phyloP scores from a whole-genome alignment of 1,140 invertebrate species.

The Arctopsyche grandis region DNA sequence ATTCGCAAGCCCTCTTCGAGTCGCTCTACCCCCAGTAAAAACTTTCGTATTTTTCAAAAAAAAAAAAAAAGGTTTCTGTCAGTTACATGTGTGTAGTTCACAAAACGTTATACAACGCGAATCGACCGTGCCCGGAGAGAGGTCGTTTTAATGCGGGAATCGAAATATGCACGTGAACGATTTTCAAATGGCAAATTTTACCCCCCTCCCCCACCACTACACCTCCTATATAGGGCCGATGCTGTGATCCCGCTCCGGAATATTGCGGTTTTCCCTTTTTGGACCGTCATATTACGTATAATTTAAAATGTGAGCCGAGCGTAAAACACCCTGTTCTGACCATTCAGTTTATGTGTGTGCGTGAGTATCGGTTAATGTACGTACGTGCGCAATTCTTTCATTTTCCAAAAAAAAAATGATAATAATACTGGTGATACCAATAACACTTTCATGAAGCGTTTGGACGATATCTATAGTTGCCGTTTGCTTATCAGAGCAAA shows the following conservation, averaged over 20 bases:
- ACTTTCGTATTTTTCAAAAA: too few relatives aligned
- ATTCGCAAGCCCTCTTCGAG: too few relatives aligned
- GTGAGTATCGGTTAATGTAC: too few relatives aligned
- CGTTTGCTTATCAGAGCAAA: too few relatives aligned
- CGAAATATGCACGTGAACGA: slow-evolving; percentile 6
- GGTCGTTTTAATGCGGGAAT: slow-evolving; percentile 6
- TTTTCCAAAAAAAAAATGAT: too few relatives aligned
- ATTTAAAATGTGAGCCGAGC: background rate
- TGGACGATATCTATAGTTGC: too few relatives aligned
- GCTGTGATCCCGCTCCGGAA: background rate
- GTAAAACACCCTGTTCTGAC: background rate
- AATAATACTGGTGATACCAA: too few relatives aligned
- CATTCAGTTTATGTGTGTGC: too few relatives aligned
- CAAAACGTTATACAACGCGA: background rate
- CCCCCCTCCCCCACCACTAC: background rate
- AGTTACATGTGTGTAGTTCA: background rate
- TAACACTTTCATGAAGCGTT: too few relatives aligned
- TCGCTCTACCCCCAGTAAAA: too few relatives aligned
- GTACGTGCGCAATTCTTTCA: too few relatives aligned
- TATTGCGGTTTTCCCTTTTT: background rate
- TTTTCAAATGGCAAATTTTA: slow-evolving; percentile 10
- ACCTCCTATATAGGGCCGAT: background rate
- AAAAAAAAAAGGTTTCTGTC: too few relatives aligned
- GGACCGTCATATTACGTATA: background rate
- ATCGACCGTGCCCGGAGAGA: background rate